phyloP scores from a whole-genome alignment of 2,888 invertebrate species.

The Protodeltote pygarga region DNA sequence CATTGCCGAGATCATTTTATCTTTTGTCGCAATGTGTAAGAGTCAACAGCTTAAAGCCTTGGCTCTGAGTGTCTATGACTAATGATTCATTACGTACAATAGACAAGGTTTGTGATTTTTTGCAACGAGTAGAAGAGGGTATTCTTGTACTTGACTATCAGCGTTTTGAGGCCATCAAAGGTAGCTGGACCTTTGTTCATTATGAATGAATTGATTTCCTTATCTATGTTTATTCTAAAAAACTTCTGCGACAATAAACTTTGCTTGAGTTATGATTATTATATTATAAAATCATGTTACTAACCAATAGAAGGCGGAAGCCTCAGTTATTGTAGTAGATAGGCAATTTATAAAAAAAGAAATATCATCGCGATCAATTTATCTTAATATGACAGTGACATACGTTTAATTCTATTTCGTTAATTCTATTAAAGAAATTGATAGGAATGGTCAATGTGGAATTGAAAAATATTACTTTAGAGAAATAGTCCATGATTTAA shows the following conservation, averaged over 20 bases:
- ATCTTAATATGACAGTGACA: constrained; percentile 31
- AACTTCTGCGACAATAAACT: no score
- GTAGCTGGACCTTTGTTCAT: no score
- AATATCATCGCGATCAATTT: constrained; percentile 42
- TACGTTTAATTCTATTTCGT: constrained; percentile 41
- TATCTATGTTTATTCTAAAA: no score
- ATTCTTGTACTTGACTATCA: neutral
- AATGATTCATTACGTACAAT: constrained; percentile 8
- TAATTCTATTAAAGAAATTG: constrained; percentile 40
- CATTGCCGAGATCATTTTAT: constrained; percentile 30
- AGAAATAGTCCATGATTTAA: no score
- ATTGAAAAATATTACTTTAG: neutral
- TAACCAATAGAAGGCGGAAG: constrained; percentile 17
- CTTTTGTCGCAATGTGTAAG: constrained; percentile 43
- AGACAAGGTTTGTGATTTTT: constrained; percentile 11
- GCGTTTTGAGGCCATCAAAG: no score
- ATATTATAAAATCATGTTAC: constrained; percentile 1
- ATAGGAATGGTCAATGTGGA: constrained; percentile 2
- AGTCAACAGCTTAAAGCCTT: constrained; percentile 30
- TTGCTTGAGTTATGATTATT: neutral
- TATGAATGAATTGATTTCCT: no score
- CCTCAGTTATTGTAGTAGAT: constrained; percentile 33
- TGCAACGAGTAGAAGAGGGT: neutral
- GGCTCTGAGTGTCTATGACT: constrained; percentile 28
- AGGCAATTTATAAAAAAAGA: constrained; percentile 46